Conservation (phyloP, 2,888 invertebrate species). For the Embidobia sp. region DNA sequence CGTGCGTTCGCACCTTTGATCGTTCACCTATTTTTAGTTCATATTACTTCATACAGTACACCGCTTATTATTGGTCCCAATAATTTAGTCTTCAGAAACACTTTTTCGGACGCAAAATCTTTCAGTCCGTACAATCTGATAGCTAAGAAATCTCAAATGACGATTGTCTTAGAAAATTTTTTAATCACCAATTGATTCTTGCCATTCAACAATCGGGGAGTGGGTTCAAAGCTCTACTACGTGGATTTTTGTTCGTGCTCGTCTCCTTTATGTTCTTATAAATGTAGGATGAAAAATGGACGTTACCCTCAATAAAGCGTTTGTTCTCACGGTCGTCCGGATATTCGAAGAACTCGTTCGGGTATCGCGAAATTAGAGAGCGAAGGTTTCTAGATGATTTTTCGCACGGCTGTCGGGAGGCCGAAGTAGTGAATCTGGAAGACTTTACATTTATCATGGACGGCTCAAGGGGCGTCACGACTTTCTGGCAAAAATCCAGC, state of each 20-base stretch:
- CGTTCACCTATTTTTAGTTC: too few species aligned
- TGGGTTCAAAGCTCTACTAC: too few species aligned
- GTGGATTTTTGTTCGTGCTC: too few species aligned
- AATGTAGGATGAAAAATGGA: background rate
- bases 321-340: conserved; percentile 35
- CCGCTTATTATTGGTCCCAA: too few species aligned
- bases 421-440: conserved; percentile 28
- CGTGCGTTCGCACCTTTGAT: background rate
- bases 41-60: too few species aligned
- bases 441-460: conserved; percentile 55
- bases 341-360: conserved; percentile 38
- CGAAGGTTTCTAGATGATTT: conserved; percentile 36
- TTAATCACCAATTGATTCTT: too few species aligned
- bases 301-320: background rate
- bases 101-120: too few species aligned
- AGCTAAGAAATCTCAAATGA: too few species aligned
- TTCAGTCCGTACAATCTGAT: too few species aligned
- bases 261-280: background rate
- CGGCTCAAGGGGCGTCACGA: conserved; percentile 52
- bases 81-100: too few species aligned
- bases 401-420: conserved; percentile 52
- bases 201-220: too few species aligned
- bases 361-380: conserved; percentile 46
- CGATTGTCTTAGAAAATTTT: too few species aligned
- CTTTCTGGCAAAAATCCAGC: conserved; percentile 61